Evolutionary conservation across 2,888 invertebrate species (phyloP).

Genomic region (Sialis fuliginosa): DNA sequence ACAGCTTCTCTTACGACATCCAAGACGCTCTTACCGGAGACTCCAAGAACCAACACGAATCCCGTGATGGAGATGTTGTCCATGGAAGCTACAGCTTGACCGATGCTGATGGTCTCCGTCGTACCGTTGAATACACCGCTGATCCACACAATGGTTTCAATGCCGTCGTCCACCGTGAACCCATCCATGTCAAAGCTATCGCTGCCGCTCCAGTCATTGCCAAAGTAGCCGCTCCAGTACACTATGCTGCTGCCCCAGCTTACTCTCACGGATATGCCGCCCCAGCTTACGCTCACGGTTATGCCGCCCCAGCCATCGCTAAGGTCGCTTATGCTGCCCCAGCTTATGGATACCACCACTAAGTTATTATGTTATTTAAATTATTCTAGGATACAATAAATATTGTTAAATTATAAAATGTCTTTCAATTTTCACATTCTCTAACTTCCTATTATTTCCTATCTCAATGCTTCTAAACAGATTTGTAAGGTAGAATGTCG

Average conservation of each 20-base stretch:
- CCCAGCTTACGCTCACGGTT: conserved; percentile 12
- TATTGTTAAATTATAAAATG: too few species aligned
- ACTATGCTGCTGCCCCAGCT: not conserved
- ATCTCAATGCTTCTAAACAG: too few species aligned
- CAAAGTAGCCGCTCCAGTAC: not conserved
- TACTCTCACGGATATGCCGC: not conserved
- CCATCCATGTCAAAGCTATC: not conserved
- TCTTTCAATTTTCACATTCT: too few species aligned
- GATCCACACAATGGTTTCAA: conserved; percentile 3
- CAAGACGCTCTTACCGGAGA: conserved; percentile 35
- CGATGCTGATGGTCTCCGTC: conserved; percentile 29
- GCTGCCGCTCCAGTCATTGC: not conserved
- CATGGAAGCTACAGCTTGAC: conserved; percentile 27
- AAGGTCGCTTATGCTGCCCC: conserved; percentile 6
- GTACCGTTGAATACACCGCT: conserved; percentile 27
- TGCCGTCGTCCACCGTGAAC: conserved; percentile 13
- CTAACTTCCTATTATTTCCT: too few species aligned
- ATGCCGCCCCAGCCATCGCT: conserved; percentile 14
- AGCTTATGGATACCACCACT: not conserved
- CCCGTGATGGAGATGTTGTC: conserved; percentile 25
- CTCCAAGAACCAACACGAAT: conserved; percentile 27
- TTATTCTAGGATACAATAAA: too few species aligned
- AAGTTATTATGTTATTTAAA: too few species aligned
- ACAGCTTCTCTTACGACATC: conserved; percentile 29
- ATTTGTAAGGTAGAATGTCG: too few species aligned